phyloP scores from a whole-genome alignment of 1,140 invertebrate species.

The Triops cancriformis region DNA sequence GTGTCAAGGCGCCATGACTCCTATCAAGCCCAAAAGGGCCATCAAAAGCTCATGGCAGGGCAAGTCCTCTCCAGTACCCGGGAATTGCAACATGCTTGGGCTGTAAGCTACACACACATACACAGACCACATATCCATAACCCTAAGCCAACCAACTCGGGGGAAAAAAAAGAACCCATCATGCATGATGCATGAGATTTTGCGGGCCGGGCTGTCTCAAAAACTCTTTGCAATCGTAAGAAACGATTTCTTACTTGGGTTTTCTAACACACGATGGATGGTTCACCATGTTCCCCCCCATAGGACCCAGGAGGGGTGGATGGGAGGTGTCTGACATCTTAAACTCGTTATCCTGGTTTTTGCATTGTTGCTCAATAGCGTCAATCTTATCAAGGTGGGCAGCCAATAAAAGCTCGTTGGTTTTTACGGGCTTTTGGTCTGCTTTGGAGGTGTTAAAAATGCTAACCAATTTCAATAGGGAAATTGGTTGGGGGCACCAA shows the following conservation, averaged over 20 bases:
- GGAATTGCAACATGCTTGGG: background rate
- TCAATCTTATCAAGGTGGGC: no score
- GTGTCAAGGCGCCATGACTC: slow-evolving; percentile 3
- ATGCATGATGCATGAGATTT: background rate
- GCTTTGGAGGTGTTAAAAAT: slow-evolving; percentile 7
- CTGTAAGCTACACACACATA: background rate
- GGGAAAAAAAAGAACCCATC: background rate
- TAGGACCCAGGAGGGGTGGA: no score
- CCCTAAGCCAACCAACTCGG: no score
- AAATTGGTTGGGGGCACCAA: background rate
- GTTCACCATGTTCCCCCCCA: no score
- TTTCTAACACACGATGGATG: background rate
- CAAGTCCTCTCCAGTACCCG: background rate
- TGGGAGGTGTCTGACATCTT: no score
- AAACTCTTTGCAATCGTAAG: background rate
- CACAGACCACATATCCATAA: background rate
- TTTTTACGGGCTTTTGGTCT: background rate
- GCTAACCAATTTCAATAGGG: slow-evolving; percentile 5
- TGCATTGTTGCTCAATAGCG: no score
- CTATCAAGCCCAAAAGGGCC: slow-evolving; percentile 1
- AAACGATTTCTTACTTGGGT: background rate
- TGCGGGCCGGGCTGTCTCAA: background rate
- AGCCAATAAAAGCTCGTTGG: no score
- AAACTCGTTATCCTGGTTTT: no score
- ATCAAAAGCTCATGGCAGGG: background rate